Evolutionary conservation across 1,140 invertebrate genomes (phyloP).

Genomic region (Aphis craccivora): DNA sequence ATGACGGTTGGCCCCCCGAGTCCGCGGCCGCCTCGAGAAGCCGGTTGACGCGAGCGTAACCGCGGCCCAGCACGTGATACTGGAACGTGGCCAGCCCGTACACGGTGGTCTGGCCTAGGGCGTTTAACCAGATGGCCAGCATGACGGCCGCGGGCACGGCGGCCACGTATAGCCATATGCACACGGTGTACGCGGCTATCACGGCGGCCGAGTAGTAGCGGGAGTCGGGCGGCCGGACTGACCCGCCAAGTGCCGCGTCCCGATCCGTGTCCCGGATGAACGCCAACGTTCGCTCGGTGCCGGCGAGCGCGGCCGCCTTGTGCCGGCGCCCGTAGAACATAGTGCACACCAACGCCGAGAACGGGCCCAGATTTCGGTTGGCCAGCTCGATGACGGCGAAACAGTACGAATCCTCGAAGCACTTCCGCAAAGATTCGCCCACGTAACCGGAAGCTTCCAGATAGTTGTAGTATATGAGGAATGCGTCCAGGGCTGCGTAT

Average conservation of each 20-base stretch:
- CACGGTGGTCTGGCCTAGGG: not conserved
- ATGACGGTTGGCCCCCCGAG: too few relatives aligned
- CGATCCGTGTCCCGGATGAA: not conserved
- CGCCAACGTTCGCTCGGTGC: not conserved
- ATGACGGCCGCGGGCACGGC: not conserved
- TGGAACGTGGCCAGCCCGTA: not conserved
- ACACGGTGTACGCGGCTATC: not conserved
- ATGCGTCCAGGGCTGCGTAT: not conserved
- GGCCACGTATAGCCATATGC: not conserved
- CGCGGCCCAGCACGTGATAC: not conserved
- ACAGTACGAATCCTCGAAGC: conserved; percentile 37
- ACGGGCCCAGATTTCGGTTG: not conserved
- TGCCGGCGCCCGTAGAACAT: not conserved
- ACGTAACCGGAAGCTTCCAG: not conserved
- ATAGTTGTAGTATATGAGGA: not conserved
- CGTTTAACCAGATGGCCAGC: not conserved
- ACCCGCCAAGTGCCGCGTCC: not conserved
- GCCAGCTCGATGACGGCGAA: conserved; percentile 6
- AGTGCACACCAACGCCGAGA: not conserved
- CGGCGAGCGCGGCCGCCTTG: not conserved
- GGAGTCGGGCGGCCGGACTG: too few relatives aligned
- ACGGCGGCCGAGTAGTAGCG: too few relatives aligned
- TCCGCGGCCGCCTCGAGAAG: too few relatives aligned
- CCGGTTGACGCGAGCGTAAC: not conserved
- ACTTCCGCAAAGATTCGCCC: not conserved